A percentile compares a stretch with the other conserved stretches of the same genome.
These are phyloP conservation scores for Furcula furcula DNA, from an alignment of 2,888 invertebrate genomes.

Conservation along the genomic window DNA sequence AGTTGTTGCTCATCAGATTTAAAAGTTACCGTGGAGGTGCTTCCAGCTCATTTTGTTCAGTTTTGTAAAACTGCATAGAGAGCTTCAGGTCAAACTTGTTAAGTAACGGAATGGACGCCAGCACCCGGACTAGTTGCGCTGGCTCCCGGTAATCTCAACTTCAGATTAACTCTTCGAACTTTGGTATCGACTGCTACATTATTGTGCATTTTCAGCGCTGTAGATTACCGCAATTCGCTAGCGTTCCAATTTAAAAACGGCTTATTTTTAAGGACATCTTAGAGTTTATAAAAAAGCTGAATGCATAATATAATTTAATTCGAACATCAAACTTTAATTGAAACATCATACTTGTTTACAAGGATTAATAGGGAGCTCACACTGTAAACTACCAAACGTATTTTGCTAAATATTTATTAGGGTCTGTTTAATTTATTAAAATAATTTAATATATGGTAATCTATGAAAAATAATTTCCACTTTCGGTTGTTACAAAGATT, in stretches of 20 bases:
- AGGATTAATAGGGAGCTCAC: no score
- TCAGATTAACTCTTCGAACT: slow-evolving; percentile 69
- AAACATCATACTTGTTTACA: no score
- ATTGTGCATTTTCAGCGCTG: slow-evolving; percentile 50
- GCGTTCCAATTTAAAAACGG: slow-evolving; percentile 36
- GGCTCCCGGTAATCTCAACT: slow-evolving; percentile 55
- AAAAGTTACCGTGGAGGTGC: slow-evolving; percentile 43
- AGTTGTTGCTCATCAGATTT: slow-evolving; percentile 53
- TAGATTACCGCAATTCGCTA: slow-evolving; percentile 40
- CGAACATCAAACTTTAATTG: no score
- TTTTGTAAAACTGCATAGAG: slow-evolving; percentile 40
- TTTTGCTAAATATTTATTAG: no score
- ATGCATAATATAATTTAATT: no score
- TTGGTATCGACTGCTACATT: slow-evolving; percentile 66
- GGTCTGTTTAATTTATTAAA: no score
- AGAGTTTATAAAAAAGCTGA: no score
- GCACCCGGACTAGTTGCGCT: slow-evolving; percentile 8
- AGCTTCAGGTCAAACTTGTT: slow-evolving; percentile 45
- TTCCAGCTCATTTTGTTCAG: slow-evolving; percentile 29
- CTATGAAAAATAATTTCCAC: no score
- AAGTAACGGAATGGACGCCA: slow-evolving; percentile 43
- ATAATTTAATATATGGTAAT: no score
- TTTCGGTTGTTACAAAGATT: no score
- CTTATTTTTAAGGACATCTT: no score
- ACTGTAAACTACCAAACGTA: no score